A percentile compares a stretch with the other conserved stretches of the same genome.
phyloP scores from a whole-genome alignment of 2,888 invertebrate species.

The Mythimna ferrago region DNA sequence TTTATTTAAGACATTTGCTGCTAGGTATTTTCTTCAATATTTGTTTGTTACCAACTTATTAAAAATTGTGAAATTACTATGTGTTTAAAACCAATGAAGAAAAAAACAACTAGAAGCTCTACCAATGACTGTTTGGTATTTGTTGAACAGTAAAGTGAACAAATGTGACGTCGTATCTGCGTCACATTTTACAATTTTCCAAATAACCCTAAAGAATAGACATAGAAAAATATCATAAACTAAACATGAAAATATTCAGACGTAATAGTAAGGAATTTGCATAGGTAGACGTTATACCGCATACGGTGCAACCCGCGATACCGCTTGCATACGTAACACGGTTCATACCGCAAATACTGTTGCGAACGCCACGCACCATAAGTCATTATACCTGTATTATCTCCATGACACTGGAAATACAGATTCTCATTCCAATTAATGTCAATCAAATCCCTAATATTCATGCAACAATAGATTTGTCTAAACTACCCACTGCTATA shows the following conservation, averaged over 20 bases:
- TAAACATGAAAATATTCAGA: conserved; percentile 75
- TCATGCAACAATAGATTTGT: background rate
- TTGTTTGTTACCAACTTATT: too few relatives aligned
- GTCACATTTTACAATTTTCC: background rate
- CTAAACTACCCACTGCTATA: background rate
- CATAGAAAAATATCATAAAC: conserved; percentile 56
- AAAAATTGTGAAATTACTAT: too few relatives aligned
- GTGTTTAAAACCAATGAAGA: too few relatives aligned
- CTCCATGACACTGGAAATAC: conserved; percentile 6
- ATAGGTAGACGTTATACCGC: conserved; percentile 78
- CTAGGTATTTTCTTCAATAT: too few relatives aligned
- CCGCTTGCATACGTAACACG: conserved; percentile 81
- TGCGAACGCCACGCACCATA: conserved; percentile 28
- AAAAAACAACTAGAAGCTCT: too few relatives aligned
- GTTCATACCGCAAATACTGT: conserved; percentile 61
- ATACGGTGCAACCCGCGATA: conserved; percentile 72
- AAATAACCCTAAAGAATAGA: background rate
- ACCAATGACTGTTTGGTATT: too few relatives aligned
- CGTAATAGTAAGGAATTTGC: conserved; percentile 81
- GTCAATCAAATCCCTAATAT: conserved; percentile 39
- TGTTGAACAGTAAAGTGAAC: too few relatives aligned
- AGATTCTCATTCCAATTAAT: conserved; percentile 33
- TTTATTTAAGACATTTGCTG: too few relatives aligned
- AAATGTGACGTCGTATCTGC: background rate
- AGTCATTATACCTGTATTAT: conserved; percentile 22